Evolutionary conservation across 1,140 invertebrate species (phyloP), one percentile per base, ranked within the genome.

Genomic region (Aleiodes sp.): DNA sequence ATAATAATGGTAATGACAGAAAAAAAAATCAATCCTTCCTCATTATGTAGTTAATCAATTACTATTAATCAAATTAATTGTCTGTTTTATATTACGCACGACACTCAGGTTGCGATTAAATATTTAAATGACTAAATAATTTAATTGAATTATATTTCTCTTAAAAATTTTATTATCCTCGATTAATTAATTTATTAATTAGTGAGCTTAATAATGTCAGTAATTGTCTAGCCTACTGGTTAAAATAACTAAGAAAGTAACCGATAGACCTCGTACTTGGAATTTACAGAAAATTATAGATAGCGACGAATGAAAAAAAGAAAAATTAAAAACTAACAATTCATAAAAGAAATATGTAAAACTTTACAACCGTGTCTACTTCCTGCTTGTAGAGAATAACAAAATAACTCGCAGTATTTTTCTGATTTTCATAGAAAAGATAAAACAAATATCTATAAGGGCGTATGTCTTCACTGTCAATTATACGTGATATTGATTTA

Each of bases 321-420:
- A n/a, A n/a, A n/a, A n/a, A n/a, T n/a, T n/a, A n/a, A n/a, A n/a
- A 52, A 56, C 10, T 19, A 39, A 12, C 37, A 29, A 29, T 24
- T 59, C 7, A 7, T 28, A 26, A 14, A 24, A 29, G n/a, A 46
- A 31, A 12, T 29, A 56, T 29, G 28, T 46, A 65, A 65, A 65
- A 56, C 64, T 65, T 12, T 65, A 65, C 64, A 65, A 65, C 64
- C 64, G 64, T 56, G 31, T 65, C 64, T 65, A 65, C 64, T 65
- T 65, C 64, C 43, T 43, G 28, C 41, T 65, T 65, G 31, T 52
- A 56, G 26, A 35, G 33, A 31, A 43, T 26, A 12, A 24, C 21
- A 52, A 21, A 52, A 52, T 24, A 4, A 24, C 46, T 9, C 46
- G 21, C 46, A 52, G 46, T 52, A 52, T 24, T 52, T 52, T 24